Evolutionary conservation across 1,140 invertebrate species (phyloP), one percentile per base, ranked within the genome.

Genomic region (Drosophila bocki): DNA sequence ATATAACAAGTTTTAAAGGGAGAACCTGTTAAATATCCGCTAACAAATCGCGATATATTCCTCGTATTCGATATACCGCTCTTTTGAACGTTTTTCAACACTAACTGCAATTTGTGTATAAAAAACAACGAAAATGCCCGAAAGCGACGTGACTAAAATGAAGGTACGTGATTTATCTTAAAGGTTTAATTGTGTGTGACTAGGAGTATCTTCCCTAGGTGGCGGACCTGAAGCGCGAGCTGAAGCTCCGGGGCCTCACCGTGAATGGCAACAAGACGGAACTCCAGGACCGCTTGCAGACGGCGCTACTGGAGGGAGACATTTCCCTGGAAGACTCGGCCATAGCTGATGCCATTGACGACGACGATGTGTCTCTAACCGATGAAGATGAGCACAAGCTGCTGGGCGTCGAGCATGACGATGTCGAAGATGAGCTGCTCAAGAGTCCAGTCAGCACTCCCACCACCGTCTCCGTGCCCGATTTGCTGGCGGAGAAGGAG

Each of bases 241-340:
- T 97, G 33, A 97, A 97, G 93, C 93, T 95, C 70, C 95, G 96
- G 85, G 96, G 96, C 45, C 93, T 97, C 15, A 93, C 95, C 17
- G 95, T 95, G 15, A 93, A 95, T 47, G 97, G 97, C 12, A 97
- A 97, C 88, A 98, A 97, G 94, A 96, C 94, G 37, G 96, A 97
- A 82, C 93, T 98, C 42, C 93, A 96, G 26, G 95, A 96, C 65
- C 94, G 97, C 76, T 94, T 98, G 50, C 95, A 96, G 86, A 92
- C 95, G 45, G 95, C 95, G 6, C 92, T 96, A 75, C 94, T 95
- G 75, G 93, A 94, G 78, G 94, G 93, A 80, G 87, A 91, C 42
- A 75, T 87, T 75, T 93, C 86, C 35, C 93, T 94, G 35, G 93
- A 93, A 35, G 94, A 94, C 83, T 93, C 91, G 35, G 93, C 93